Evolutionary conservation across 1,140 invertebrate genomes (phyloP), one percentile per base, ranked within the genome.

Genomic region (Penaeus indicus): DNA sequence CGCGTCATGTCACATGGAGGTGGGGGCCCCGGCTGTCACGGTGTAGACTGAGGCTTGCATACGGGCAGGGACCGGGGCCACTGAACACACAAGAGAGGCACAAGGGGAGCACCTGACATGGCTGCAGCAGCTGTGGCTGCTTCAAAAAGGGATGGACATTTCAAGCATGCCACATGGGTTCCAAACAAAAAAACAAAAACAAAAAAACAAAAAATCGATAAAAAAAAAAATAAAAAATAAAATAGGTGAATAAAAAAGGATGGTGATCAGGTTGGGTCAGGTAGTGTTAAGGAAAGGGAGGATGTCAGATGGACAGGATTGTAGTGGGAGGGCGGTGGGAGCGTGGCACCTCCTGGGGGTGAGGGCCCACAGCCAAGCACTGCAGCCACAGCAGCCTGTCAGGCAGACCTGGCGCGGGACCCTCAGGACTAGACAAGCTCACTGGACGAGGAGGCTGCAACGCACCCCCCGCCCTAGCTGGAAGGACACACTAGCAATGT

Each of bases 11-110:
- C 79, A 87, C 85, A 87, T 72, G n/a, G 67, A 32, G 67, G n/a
- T 32, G 67, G 67, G 67, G n/a, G 54, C 72, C 84, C 84, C 72
- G 84, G 72, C 67, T 64, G 72, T 77, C 72, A 72, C 67, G 32
- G 32, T 72, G n/a, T 67, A 88, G 67, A 82, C 81, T 77, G 86
- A 84, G 86, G 81, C 69, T 88, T 88, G 86, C 86, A 88, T 88
- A 84, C 60, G 81, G 81, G 67, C n/a, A 63, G 67, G 86, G 86
- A 75, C 81, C 80, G 81, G 80, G 86, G 86, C 86, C 67, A 77
- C 86, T 88, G 86, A 88, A 88, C 86, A 88, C 86, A 88, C 86
- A 83, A 78, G 80, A 88, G 86, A 84, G 80, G 81, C 86, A 88
- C 86, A 75, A 42, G 86, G 81, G 86, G 80, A 88, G 86, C 86